A percentile compares a stretch with the other conserved stretches of the same genome.
These are phyloP conservation scores for Sebastes steindachneri DNA, from an alignment of 2,797 vertebrate genomes.

Conservation along the genomic window DNA sequence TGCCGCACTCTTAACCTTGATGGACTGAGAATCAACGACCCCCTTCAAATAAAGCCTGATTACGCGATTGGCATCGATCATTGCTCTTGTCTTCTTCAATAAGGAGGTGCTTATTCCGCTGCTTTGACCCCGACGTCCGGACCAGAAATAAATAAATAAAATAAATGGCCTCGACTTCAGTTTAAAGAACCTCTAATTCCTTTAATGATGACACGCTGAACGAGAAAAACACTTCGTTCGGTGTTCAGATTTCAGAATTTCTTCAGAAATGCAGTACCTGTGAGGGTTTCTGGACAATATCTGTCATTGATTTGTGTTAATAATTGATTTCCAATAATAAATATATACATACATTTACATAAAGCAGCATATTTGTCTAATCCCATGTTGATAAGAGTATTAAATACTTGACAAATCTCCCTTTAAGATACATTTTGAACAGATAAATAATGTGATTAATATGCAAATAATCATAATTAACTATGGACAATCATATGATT, in stretches of 20 bases:
- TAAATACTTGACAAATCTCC: too few species aligned
- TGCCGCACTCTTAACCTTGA: conserved; percentile 81
- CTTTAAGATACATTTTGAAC: rapidly evolving
- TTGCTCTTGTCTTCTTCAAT: conserved; percentile 78
- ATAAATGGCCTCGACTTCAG: background rate
- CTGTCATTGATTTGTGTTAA: rapidly evolving
- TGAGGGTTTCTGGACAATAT: too few species aligned
- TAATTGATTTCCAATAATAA: too few species aligned
- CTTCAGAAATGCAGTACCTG: too few species aligned
- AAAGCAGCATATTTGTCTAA: too few species aligned
- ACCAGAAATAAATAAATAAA: conserved; percentile 36
- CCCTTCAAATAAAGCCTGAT: conserved; percentile 80
- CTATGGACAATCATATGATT: rapidly evolving
- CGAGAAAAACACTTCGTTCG: background rate
- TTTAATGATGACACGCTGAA: background rate
- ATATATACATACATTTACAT: too few species aligned
- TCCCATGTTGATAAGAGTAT: too few species aligned
- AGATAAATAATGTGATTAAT: too few species aligned
- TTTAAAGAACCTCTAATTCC: conserved; percentile 28
- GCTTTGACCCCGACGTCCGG: conserved; percentile 55
- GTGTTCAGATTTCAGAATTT: background rate
- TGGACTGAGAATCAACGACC: conserved; percentile 79
- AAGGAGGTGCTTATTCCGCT: conserved; percentile 63
- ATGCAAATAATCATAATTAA: rapidly evolving
- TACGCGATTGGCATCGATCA: conserved; percentile 80